phyloP scores from a whole-genome alignment of 2,888 invertebrate genomes.

The Tholera decimalis region DNA sequence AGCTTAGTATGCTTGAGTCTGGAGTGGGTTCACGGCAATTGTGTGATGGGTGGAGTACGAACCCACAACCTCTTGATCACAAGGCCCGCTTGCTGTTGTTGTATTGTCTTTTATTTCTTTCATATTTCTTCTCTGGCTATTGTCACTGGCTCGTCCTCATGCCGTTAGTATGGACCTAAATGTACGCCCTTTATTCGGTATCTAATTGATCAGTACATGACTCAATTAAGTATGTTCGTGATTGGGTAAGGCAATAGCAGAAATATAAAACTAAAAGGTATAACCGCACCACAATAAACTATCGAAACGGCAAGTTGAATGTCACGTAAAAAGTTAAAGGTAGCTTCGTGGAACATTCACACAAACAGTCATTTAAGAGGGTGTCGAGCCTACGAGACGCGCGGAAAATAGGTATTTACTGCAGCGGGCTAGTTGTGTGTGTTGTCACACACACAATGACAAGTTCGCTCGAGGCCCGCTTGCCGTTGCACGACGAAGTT shows the following conservation, averaged over 20 bases:
- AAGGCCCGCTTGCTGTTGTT: no score
- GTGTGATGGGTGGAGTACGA: no score
- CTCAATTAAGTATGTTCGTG: conserved; percentile 14
- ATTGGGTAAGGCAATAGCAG: conserved; percentile 9
- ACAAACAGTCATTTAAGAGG: conserved; percentile 49
- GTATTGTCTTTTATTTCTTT: no score
- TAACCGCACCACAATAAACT: conserved; percentile 3
- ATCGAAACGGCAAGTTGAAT: conserved; percentile 36
- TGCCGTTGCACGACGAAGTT: no score
- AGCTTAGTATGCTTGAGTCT: no score
- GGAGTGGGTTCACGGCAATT: no score
- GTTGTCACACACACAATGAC: no score
- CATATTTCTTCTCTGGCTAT: not conserved
- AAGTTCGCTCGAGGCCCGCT: no score
- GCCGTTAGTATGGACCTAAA: conserved; percentile 7
- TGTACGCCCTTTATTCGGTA: not conserved
- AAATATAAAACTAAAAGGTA: conserved; percentile 21
- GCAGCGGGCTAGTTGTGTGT: no score
- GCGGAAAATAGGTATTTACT: no score
- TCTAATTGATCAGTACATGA: not conserved
- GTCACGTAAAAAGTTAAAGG: conserved; percentile 50
- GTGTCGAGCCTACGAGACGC: no score
- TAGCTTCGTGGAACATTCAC: conserved; percentile 58
- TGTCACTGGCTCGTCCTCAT: not conserved
- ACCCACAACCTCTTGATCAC: no score